A percentile compares a stretch with the other conserved stretches of the same genome.
These are phyloP conservation scores for Larimichthys polyactis DNA, from an alignment of 2,113 vertebrate genomes.

Conservation along the genomic window DNA sequence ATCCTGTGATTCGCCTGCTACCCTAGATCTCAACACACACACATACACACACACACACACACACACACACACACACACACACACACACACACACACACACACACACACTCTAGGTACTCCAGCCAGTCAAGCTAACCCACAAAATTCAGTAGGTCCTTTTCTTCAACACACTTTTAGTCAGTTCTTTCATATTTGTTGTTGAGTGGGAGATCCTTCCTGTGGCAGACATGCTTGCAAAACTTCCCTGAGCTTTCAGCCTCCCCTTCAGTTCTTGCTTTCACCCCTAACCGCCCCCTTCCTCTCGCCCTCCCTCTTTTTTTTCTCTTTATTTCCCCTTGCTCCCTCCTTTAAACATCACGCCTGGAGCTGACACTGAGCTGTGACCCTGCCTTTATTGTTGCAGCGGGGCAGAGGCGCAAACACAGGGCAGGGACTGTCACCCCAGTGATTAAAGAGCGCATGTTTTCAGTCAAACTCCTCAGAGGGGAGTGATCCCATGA, in stretches of 20 bases:
- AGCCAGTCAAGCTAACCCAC: slow-evolving; percentile 13
- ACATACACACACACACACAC: neutral
- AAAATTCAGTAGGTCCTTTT: slow-evolving; percentile 34
- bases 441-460: slow-evolving; percentile 82
- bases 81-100: neutral
- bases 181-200: slow-evolving; percentile 27
- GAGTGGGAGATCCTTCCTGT: slow-evolving; percentile 35
- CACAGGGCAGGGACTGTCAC: slow-evolving; percentile 79
- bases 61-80: neutral
- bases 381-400: slow-evolving; percentile 84
- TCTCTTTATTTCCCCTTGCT: slow-evolving; percentile 38
- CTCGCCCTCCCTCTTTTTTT: neutral
- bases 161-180: slow-evolving; percentile 44
- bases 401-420: slow-evolving; percentile 72
- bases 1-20: slow-evolving; percentile 63
- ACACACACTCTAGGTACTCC: neutral
- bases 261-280: slow-evolving; percentile 30
- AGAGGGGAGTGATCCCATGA: slow-evolving; percentile 67
- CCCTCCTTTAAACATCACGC: slow-evolving; percentile 71
- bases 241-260: slow-evolving; percentile 44
- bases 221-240: slow-evolving; percentile 21
- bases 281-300: neutral
- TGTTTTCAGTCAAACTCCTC: slow-evolving; percentile 81
- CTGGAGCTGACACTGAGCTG: slow-evolving; percentile 78
- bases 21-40: slow-evolving; percentile 31